phyloP scores from a whole-genome alignment of 1,140 invertebrate species.

The Brachionus calyciflorus region DNA sequence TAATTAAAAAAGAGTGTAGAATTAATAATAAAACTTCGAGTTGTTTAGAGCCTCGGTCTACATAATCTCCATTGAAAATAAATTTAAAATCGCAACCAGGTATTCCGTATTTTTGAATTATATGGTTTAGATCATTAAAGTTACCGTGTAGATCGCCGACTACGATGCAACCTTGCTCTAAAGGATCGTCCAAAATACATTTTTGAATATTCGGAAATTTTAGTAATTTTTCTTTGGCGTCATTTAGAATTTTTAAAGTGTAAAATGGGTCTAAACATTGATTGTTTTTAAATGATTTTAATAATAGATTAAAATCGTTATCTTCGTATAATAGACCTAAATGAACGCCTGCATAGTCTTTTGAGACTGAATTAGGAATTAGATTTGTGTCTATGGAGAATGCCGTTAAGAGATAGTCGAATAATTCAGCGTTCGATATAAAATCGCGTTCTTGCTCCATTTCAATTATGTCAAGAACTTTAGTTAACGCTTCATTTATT shows the following conservation, averaged over 20 bases:
- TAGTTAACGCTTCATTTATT: not conserved
- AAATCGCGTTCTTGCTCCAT: constrained; percentile 5
- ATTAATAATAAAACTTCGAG: constrained; percentile 15
- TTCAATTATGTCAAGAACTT: constrained; percentile 2
- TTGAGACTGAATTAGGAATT: not conserved
- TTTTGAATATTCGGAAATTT: not conserved
- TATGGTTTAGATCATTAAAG: constrained; percentile 9
- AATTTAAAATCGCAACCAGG: not conserved
- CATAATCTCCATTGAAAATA: constrained; percentile 43
- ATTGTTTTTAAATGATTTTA: constrained; percentile 24
- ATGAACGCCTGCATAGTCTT: not conserved
- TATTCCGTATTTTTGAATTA: constrained; percentile 28
- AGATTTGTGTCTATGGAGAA: constrained; percentile 4
- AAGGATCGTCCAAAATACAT: not conserved
- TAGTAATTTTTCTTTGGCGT: not conserved
- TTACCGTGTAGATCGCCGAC: constrained; percentile 41
- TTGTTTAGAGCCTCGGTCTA: constrained; percentile 27
- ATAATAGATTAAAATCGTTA: not conserved
- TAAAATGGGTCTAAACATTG: not conserved
- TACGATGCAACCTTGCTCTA: not conserved
- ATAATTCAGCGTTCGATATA: not conserved
- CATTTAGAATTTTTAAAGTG: constrained; percentile 9
- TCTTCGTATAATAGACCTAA: not conserved
- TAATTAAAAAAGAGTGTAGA: not conserved
- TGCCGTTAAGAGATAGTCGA: not conserved